Conservation (phyloP, 1,140 invertebrate genomes). For the Agrypnia vestita region DNA sequence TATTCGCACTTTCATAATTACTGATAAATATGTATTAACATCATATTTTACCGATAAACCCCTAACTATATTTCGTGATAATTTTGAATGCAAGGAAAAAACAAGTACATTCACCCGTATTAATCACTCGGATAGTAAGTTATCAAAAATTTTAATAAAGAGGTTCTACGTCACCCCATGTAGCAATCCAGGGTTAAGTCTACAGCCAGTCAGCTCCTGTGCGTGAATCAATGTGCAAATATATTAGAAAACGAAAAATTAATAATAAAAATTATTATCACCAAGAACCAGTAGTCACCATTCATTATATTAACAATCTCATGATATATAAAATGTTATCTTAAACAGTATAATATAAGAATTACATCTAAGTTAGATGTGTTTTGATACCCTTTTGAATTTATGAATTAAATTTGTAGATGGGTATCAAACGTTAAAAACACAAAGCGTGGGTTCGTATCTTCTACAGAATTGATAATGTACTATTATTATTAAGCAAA, state of each 20-base stretch:
- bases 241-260: slow-evolving; percentile 2
- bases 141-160: too few species aligned
- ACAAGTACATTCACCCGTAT: too few species aligned
- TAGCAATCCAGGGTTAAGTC: too few species aligned
- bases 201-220: neutral
- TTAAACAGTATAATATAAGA: slow-evolving; percentile 26
- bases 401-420: slow-evolving; percentile 28
- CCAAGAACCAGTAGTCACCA: slow-evolving; percentile 12
- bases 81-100: too few species aligned
- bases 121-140: too few species aligned
- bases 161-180: too few species aligned
- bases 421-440: slow-evolving; percentile 23
- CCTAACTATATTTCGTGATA: too few species aligned
- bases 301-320: slow-evolving; percentile 15
- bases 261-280: neutral
- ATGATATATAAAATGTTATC: slow-evolving; percentile 25
- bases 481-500: neutral
- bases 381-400: slow-evolving; percentile 33
- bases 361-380: slow-evolving; percentile 37
- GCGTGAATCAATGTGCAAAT: neutral
- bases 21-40: too few species aligned
- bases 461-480: neutral
- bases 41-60: too few species aligned
- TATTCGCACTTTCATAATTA: too few species aligned
- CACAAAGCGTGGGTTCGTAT: neutral